Base-by-base conservation (phyloP, 2,797 vertebrate genomes). In the Lophotriccus pileatus region DNA sequence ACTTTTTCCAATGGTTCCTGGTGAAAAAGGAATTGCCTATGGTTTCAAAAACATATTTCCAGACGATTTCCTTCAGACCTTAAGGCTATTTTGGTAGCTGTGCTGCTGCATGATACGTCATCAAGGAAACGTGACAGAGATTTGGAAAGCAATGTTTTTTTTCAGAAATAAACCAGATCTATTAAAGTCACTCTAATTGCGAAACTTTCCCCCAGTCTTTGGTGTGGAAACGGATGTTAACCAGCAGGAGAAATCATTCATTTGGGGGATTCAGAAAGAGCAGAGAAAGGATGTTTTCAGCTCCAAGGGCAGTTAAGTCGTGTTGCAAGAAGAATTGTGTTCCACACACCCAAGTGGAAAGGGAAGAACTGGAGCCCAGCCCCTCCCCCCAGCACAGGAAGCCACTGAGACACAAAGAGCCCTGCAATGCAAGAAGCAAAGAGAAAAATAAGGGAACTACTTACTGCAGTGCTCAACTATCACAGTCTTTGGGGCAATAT, bases 81-180 rank as follows among this genome's bases (percentile, higher is more conserved):
- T 30, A n/a, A 36, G 82, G 73, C 82, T 96, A 77, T 95, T 95
- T 91, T 75, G 75, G 93, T 93, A 74, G 94, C 68, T 24, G 16
- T 27, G 8, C 80, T 55, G 86, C 95, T 84, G 93, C 3, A 27
- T 2, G 28, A 82, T 73, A 89, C 58, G 59, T 88, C 77, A 92
- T 90, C 90, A 91, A 83, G 84, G 94, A 96, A 91, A 87, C 73
- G 91, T 77, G 74, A 92, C 5, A 47, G 72, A 72, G 94, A 93
- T 90, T 84, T 89, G 87, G 86, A 95, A 95, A 94, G 92, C 74
- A 6, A 77, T 41, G 81, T 13, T 23, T 87, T 84, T 79, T 79
- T 64, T 59, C 81, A 92, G 89, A 96, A 89, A 95, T 37, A 91
- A 94, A 93, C 84, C 93, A 95, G 93, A 95, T 23, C 89, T 56